Evolutionary conservation across 1,140 invertebrate species (phyloP), one percentile per base, ranked within the genome.

Genomic region (Achatina immaculata): DNA sequence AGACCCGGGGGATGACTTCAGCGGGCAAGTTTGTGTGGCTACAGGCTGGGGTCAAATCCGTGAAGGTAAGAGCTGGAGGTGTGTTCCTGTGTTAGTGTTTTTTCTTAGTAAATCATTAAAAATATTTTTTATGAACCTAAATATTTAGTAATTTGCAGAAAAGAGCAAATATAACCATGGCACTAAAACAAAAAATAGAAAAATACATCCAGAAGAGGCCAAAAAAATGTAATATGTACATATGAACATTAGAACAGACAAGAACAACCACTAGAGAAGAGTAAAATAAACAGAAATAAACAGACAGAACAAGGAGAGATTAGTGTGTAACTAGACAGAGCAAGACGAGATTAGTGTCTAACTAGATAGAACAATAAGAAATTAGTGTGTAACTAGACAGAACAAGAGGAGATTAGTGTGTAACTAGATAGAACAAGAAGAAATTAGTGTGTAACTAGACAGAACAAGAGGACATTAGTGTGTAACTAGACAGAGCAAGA

Each of bases 11-110:
- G 43, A 51, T 14, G 43, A 11, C 43, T 73, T 73, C 71, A 73
- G 7, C 48, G 71, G 71, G 11, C 71, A 73, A 51, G 43, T 51
- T 7, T 51, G 42, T 28, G 42, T 48, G 19, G 71, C 71, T 48
- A 73, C 71, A 19, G 71, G 71, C 19, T 73, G 71, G 71, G 71
- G 71, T 31, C 2, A 9, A 1, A 48, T 34, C 14, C 2, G 3
- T 51, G 43, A 73, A n/a, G 71, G 71, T 73, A 34, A 34, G 71
- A n/a, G 21, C 9, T 40, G 19, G 62, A 24, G 48, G 48, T 11
- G 48, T 51, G 48, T 51, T 11, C 11, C 11, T 51, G 48, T 51
- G 48, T 11, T 11, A 24, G 48, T 51, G 48, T 51, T 11, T 11
- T 11, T 51, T 11, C 24, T 11, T 11, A 24, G 48, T 11, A 24